Percentiles rank a stretch among this genome's conserved stretches.
Evolutionary conservation across 2,113 vertebrate genomes (phyloP).

Genomic region (Steatornis caripensis): DNA sequence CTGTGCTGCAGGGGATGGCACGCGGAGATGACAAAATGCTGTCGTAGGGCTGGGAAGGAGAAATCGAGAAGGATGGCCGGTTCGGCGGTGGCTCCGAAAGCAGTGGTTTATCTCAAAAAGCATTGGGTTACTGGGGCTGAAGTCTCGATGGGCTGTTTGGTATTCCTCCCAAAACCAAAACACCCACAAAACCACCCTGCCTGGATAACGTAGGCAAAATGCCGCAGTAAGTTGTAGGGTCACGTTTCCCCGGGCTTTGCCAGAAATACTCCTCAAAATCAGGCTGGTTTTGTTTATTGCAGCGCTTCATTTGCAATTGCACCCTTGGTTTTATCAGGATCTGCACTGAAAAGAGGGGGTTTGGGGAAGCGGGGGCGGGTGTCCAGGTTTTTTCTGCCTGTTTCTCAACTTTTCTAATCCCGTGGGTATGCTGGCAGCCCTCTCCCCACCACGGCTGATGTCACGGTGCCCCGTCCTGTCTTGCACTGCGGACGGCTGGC

Average conservation of each 20-base stretch:
- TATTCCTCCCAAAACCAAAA: background rate
- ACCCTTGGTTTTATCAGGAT: background rate
- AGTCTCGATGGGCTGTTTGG: background rate
- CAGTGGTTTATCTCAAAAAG: background rate
- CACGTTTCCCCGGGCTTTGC: background rate
- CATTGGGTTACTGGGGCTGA: background rate
- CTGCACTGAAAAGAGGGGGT: background rate
- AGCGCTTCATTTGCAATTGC: background rate
- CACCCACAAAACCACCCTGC: accelerated
- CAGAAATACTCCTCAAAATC: background rate
- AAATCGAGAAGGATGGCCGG: background rate
- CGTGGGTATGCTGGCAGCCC: accelerated
- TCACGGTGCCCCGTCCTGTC: no score
- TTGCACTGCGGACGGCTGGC: background rate
- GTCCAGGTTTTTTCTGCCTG: background rate
- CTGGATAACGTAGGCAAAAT: background rate
- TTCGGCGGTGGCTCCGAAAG: background rate
- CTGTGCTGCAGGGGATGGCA: conserved; percentile 28
- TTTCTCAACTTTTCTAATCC: background rate
- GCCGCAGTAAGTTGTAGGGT: no score
- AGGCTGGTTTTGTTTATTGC: background rate
- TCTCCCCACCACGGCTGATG: background rate
- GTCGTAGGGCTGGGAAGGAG: background rate
- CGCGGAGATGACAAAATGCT: conserved; percentile 14
- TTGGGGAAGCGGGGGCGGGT: no score